A percentile compares a stretch with the other conserved stretches of the same genome.
These are phyloP conservation scores for Ariolimax columbianus DNA, from an alignment of 2,888 invertebrate species.

Conservation along the genomic window DNA sequence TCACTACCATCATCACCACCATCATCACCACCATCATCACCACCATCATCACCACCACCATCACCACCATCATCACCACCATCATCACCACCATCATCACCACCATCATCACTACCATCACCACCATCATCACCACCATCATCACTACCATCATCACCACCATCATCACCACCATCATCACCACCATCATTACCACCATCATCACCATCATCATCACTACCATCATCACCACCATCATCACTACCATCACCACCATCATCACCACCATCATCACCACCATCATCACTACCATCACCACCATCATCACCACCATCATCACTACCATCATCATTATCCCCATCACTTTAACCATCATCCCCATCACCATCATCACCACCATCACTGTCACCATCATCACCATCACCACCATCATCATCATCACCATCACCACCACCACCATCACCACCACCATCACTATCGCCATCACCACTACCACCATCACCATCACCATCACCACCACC, in stretches of 20 bases:
- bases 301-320: background rate
- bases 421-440: conserved; percentile 8
- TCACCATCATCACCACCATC: too few relatives aligned
- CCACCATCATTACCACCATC: background rate
- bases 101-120: conserved; percentile 21
- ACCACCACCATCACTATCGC: background rate
- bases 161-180: conserved; percentile 27
- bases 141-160: conserved; percentile 22
- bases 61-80: conserved; percentile 13
- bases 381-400: background rate
- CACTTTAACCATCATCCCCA: too few relatives aligned
- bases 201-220: background rate
- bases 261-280: background rate
- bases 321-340: background rate
- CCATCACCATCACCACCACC: background rate
- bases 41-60: background rate
- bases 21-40: conserved; percentile 20
- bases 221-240: background rate
- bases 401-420: background rate
- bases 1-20: conserved; percentile 26
- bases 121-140: conserved; percentile 15
- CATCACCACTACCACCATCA: background rate
- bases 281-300: background rate
- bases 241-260: background rate
- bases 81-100: background rate